Conservation (phyloP, 2,797 vertebrate genomes). For the Bovichtus variegatus region DNA sequence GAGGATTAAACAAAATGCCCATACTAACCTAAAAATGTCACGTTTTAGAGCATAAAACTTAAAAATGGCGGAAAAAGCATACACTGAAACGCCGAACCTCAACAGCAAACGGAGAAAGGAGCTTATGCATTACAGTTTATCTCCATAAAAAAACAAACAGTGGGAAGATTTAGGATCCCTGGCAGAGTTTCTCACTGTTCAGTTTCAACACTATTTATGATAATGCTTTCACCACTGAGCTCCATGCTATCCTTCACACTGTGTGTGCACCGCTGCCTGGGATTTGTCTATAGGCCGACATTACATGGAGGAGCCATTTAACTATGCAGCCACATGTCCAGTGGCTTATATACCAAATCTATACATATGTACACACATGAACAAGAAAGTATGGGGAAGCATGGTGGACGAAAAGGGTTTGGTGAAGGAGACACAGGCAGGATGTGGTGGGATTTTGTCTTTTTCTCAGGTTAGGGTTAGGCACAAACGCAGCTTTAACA, state of each 20-base stretch:
- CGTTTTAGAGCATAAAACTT: background rate
- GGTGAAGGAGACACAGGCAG: background rate
- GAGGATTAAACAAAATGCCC: background rate
- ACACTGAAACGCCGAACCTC: conserved; percentile 6
- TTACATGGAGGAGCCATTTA: conserved; percentile 22
- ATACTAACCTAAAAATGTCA: background rate
- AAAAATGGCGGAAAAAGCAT: background rate
- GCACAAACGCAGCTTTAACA: background rate
- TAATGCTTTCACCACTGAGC: conserved; percentile 45
- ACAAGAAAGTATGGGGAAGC: background rate
- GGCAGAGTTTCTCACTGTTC: conserved; percentile 33
- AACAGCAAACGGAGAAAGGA: conserved; percentile 1
- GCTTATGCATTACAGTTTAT: conserved; percentile 39
- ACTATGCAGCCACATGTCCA: conserved; percentile 50
- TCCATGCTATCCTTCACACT: conserved; percentile 13
- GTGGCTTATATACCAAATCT: conserved; percentile 14
- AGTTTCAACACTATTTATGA: conserved; percentile 56
- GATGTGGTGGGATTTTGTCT: background rate
- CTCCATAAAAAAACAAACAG: conserved; percentile 61
- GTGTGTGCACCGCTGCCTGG: conserved; percentile 5
- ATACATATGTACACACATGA: conserved; percentile 27
- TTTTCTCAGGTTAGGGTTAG: background rate
- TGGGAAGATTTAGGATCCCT: conserved; percentile 47
- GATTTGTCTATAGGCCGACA: conserved; percentile 5
- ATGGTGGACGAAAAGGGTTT: background rate